Conservation (phyloP, 2,888 invertebrate genomes). For the Diaphora mendica region DNA sequence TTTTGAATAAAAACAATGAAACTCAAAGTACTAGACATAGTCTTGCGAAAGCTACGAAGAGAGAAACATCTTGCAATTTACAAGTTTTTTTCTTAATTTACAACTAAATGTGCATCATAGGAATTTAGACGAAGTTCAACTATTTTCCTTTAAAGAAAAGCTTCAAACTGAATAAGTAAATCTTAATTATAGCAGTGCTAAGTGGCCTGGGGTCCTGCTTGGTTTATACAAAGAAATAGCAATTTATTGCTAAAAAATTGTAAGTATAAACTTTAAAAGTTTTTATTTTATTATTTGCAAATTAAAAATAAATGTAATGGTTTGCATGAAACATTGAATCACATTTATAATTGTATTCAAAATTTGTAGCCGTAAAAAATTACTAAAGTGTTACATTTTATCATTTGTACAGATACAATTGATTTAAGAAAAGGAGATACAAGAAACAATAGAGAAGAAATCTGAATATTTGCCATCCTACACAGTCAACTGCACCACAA, state of each 20-base stretch:
- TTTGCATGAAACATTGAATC: neutral
- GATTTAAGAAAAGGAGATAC: neutral
- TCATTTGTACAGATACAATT: neutral
- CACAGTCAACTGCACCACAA: neutral
- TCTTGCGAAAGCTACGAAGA: constrained; percentile 3
- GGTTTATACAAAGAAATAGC: neutral
- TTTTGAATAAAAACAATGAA: neutral
- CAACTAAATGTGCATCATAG: neutral
- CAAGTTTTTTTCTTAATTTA: neutral
- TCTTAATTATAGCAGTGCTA: neutral
- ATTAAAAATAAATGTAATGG: neutral
- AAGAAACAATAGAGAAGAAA: neutral
- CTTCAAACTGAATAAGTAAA: neutral
- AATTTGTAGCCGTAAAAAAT: neutral
- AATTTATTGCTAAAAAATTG: neutral
- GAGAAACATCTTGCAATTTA: constrained; percentile 4
- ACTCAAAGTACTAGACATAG: neutral
- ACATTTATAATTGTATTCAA: neutral
- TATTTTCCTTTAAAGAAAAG: neutral
- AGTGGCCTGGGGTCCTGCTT: neutral
- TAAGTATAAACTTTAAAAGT: neutral
- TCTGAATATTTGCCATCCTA: neutral
- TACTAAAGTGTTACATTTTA: neutral
- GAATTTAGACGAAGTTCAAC: neutral
- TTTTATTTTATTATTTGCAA: neutral